Percentiles rank a stretch among this genome's conserved stretches.
Conservation (phyloP, 2,888 invertebrate genomes). For the Bruchidius siliquastri region DNA sequence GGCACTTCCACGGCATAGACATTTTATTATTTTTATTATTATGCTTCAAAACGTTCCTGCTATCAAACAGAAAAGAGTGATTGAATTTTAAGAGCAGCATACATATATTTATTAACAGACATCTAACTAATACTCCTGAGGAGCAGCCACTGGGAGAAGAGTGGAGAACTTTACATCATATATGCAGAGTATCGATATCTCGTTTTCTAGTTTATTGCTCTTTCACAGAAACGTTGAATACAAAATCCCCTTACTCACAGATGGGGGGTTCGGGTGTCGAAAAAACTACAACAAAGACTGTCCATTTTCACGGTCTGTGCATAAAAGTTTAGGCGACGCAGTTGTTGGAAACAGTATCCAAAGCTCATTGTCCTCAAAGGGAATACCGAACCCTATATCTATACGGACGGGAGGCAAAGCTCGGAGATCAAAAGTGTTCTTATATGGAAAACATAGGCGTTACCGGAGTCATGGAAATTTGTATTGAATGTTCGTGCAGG, state of each 20-base stretch:
- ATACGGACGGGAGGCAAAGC: background rate
- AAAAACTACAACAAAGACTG: background rate
- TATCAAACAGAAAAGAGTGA: too few relatives aligned
- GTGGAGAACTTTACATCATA: too few relatives aligned
- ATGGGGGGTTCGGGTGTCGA: background rate
- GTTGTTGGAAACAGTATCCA: background rate
- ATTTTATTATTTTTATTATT: too few relatives aligned
- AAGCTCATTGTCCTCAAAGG: background rate
- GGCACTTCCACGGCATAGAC: too few relatives aligned
- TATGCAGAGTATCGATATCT: too few relatives aligned
- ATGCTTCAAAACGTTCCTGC: too few relatives aligned
- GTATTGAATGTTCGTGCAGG: too few relatives aligned
- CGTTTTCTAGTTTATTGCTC: background rate
- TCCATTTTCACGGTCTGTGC: background rate
- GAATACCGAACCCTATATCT: background rate
- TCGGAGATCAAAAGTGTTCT: background rate
- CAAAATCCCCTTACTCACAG: background rate
- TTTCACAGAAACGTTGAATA: background rate
- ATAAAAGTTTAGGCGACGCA: background rate
- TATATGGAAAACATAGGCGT: background rate
- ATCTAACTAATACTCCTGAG: too few relatives aligned
- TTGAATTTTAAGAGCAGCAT: too few relatives aligned
- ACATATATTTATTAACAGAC: too few relatives aligned
- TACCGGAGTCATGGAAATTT: too few relatives aligned
- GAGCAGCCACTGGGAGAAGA: too few relatives aligned